These are phyloP conservation scores for Echinometra lucunter DNA, from an alignment of 53 echinoderm and acorn worm genomes.

Conservation along the genomic window DNA sequence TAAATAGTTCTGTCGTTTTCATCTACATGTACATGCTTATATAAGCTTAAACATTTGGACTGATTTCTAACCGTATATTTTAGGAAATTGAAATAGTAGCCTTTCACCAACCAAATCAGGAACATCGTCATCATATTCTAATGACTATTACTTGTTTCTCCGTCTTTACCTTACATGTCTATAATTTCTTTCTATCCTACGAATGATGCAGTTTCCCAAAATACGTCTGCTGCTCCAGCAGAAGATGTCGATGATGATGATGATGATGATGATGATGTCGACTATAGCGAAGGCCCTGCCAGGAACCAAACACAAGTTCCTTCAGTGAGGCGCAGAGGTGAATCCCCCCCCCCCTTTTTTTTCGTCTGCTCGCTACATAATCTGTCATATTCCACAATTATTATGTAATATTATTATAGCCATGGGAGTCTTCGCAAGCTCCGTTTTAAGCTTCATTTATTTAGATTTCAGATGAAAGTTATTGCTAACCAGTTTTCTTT, in stretches of 20 bases:
- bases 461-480: too few relatives aligned
- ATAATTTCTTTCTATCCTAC: not conserved
- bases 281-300: not conserved
- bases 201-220: not conserved
- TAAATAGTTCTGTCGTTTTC: too few relatives aligned
- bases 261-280: not conserved
- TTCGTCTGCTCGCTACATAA: not conserved
- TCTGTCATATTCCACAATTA: not conserved
- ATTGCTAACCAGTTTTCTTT: too few relatives aligned
- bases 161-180: not conserved
- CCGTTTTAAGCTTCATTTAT: too few relatives aligned
- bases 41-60: too few relatives aligned
- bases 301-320: not conserved
- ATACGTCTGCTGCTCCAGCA: not conserved
- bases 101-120: too few relatives aligned
- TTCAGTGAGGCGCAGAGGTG: not conserved
- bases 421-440: too few relatives aligned
- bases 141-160: not conserved
- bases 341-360: too few relatives aligned
- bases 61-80: too few relatives aligned
- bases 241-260: not conserved
- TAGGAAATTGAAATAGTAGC: too few relatives aligned
- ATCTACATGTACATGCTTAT: too few relatives aligned
- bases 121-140: too few relatives aligned
- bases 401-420: not conserved